Evolutionary conservation across 2,797 vertebrate genomes (phyloP).

Genomic region (Lepus townsendii): DNA sequence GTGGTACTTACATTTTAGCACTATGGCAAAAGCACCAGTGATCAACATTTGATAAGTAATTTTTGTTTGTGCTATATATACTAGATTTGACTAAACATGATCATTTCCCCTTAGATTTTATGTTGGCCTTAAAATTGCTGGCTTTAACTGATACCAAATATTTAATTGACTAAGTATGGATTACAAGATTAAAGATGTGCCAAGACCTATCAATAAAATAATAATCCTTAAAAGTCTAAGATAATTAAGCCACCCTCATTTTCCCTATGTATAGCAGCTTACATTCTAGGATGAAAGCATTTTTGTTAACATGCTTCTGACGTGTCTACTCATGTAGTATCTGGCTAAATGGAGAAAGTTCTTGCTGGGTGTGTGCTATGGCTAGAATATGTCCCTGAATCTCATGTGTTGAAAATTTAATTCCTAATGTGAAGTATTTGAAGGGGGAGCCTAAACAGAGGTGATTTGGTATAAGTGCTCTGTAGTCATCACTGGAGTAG

Average conservation of each 20-base stretch:
- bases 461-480: neutral
- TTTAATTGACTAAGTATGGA: neutral
- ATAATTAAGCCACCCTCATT: neutral
- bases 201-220: neutral
- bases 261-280: neutral
- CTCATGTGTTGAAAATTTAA: too few relatives aligned
- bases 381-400: neutral
- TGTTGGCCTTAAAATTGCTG: neutral
- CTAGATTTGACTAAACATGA: neutral
- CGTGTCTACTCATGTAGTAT: accelerated
- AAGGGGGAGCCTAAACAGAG: neutral
- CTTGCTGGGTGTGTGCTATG: neutral
- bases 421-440: neutral
- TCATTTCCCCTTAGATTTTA: neutral
- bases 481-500: neutral
- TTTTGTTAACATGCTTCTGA: neutral
- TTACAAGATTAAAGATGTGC: neutral
- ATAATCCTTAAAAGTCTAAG: neutral
- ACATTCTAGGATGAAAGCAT: neutral
- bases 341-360: neutral
- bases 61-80: neutral
- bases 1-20: neutral
- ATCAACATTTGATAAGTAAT: neutral
- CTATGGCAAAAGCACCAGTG: neutral
- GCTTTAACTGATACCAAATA: neutral